Base-by-base conservation (phyloP, 2,888 invertebrate species). In the Hetaerina titia region DNA sequence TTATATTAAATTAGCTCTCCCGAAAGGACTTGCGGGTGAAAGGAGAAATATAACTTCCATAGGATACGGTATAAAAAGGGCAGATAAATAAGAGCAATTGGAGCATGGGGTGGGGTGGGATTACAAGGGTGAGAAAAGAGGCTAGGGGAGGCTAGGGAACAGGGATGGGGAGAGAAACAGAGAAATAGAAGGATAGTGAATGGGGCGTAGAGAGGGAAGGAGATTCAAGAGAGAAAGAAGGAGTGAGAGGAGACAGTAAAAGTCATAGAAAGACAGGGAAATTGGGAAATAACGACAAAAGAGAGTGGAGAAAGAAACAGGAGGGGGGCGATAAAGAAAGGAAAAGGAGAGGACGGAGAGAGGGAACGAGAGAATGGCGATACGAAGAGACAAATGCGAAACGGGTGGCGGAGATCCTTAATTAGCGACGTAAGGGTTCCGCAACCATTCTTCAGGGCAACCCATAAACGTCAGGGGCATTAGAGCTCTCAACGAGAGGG, bases 391-490 rank as follows among this genome's bases (percentile, higher is more conserved):
- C 89, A 89, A 89, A 89, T 89, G 89, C 89, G 89, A 89, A 89
- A 58, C 89, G 89, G 89, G 89, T 89, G 89, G 58, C 92, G 92
- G 69, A 92, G 92, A 92, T 92, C 92, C 92, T 92, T 92, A 92
- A 92, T 92, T 92, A 92, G 92, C 74, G 92, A 92, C 92, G 89
- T 89, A 89, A 89, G 89, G 89, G 89, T 89, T 89, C 89, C 89
- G 89, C 89, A 89, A 89, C 89, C 89, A 92, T 92, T 92, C 92
- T 92, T 92, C 92, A 92, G 92, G 56, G 92, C 69, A 92, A 69
- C 92, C 64, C 74, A 92, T 92, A 92, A 92, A 92, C 92, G 92
- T 92, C 92, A 92, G 92, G 74, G 92, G 92, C 69, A 74, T 92
- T 92, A 92, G 92, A 92, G 92, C 69, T 69, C 92, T 92, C 92